Evolutionary conservation across 2,797 vertebrate species (phyloP), one percentile per base, ranked within the genome.

Genomic region (Esox lucius): DNA sequence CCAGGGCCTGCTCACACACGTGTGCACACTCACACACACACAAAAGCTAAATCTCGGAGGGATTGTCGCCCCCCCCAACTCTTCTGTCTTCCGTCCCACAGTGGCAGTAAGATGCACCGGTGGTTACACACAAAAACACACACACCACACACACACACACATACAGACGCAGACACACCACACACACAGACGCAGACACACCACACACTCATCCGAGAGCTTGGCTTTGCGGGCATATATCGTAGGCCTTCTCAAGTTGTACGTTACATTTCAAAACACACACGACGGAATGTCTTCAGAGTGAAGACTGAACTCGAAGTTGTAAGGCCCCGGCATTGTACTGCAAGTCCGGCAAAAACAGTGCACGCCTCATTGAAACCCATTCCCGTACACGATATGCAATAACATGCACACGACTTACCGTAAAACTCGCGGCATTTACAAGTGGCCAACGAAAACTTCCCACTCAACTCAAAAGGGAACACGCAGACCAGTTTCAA

Each of bases 401-500:
- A 64, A 33, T 62, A 64, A 48, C 67, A 26, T 72, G 49, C 70
- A 75, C 11, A 77, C 68, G 76, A 79, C 85, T 80, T 65, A 77
- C 78, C 61, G 22, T 81, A 79, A 83, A 85, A 42, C 75, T 71
- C 78, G 68, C 80, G 61, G 84, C 87, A 82, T 78, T 26, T 68
- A 74, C 72, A 64, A 75, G 74, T 39, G 61, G 35, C 69, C 33
- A 5, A 39, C 35, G 51, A 74, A 88, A 89, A 78, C 85, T 81
- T 78, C 81, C 56, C 56, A n/a, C 75, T 85, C 85, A 90, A 90
- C 86, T 87, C 85, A n/a, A 53, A 79, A 81, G 84, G 77, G 78
- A 76, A 73, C 76, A n/a, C 75, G 19, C 66, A 78, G 79, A 82
- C 28, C 1, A 6, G 2, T 81, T 87, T 22, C 87, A 88, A 88